phyloP scores from a whole-genome alignment of 2,113 vertebrate genomes.

The Phylloscopus trochiloides region DNA sequence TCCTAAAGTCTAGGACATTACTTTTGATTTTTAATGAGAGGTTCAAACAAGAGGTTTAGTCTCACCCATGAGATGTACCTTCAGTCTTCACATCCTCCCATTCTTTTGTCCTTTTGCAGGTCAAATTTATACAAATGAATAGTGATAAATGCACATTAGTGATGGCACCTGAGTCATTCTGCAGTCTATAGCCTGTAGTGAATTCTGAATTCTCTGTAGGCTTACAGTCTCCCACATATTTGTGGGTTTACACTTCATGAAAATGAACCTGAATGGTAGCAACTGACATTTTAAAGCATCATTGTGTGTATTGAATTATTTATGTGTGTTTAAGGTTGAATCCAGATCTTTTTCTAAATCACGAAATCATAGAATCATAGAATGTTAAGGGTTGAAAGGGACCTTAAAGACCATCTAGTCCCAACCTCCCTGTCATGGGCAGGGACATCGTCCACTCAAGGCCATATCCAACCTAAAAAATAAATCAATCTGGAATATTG shows the following conservation, averaged over 20 bases:
- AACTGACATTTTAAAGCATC: background rate
- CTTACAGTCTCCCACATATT: background rate
- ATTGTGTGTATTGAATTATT: background rate
- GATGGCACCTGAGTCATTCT: background rate
- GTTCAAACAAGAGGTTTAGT: background rate
- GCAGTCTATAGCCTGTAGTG: background rate
- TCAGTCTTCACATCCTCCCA: background rate
- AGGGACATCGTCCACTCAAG: background rate
- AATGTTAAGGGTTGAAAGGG: background rate
- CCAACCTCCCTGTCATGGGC: background rate
- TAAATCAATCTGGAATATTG: background rate
- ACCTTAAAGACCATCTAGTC: background rate
- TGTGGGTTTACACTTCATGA: background rate
- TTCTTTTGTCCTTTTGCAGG: background rate
- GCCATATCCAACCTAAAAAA: background rate
- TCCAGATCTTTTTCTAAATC: background rate
- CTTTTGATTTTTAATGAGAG: background rate
- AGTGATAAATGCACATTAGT: background rate
- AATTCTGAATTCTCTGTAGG: background rate
- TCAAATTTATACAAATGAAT: background rate
- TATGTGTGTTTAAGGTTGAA: background rate
- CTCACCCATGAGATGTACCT: background rate
- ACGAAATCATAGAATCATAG: background rate
- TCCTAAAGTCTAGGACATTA: background rate
- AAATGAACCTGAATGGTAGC: background rate